A percentile compares a stretch with the other conserved stretches of the same genome.
Evolutionary conservation across 2,113 vertebrate species (phyloP).

Genomic region (Myanophis thanlyinensis): DNA sequence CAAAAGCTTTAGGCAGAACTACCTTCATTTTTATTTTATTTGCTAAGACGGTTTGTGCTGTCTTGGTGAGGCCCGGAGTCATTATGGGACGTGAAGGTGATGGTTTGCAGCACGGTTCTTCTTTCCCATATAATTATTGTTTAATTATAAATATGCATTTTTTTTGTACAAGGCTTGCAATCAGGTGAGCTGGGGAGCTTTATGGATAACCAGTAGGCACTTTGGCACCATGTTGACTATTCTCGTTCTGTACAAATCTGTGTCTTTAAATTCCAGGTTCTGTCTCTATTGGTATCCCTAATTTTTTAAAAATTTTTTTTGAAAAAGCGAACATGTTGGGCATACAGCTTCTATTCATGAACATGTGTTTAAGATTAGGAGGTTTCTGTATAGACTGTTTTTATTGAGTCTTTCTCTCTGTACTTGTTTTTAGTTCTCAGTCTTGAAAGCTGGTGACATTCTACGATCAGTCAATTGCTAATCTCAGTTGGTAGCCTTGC

Average conservation of each 20-base stretch:
- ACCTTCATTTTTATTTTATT: not conserved
- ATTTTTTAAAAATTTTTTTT: not conserved
- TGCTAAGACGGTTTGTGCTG: not conserved
- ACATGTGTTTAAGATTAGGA: slow-evolving; percentile 29
- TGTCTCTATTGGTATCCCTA: not conserved
- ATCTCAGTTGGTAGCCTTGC: slow-evolving; percentile 6
- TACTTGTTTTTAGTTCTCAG: not conserved
- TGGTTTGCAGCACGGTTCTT: not conserved
- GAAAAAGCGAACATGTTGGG: not conserved
- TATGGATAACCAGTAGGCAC: not conserved
- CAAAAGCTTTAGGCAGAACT: not conserved
- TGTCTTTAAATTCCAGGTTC: not conserved
- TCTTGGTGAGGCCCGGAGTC: not conserved
- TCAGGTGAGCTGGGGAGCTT: not conserved
- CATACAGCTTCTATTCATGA: not conserved
- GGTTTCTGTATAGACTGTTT: not conserved
- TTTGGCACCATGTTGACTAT: not conserved
- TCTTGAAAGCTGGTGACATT: slow-evolving; percentile 15
- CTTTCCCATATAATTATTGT: not conserved
- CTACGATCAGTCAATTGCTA: not conserved
- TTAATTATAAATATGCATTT: not conserved
- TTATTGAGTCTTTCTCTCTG: slow-evolving; percentile 14
- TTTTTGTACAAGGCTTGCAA: not conserved
- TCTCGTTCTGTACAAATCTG: not conserved
- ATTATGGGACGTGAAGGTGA: not conserved